Conservation (phyloP, 1,140 invertebrate genomes). For the Zaprionus taronus region DNA sequence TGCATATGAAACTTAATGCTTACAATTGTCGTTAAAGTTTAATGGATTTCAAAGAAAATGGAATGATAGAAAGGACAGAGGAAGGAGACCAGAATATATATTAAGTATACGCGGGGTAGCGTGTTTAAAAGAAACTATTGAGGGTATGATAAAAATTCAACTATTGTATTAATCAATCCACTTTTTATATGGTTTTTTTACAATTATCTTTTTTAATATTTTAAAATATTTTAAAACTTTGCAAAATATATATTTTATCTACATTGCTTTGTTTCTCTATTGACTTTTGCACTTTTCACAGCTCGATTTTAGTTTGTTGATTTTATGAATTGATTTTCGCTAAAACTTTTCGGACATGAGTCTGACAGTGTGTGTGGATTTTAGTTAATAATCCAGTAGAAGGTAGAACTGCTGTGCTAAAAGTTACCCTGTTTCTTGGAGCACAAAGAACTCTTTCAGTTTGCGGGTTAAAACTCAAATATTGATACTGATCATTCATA, state of each 20-base stretch:
- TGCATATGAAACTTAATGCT: constrained; percentile 77
- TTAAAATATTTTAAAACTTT: constrained; percentile 44
- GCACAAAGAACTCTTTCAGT: too few relatives aligned
- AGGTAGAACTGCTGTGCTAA: too few relatives aligned
- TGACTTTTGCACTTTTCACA: constrained; percentile 44
- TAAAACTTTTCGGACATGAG: not conserved
- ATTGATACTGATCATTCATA: too few relatives aligned
- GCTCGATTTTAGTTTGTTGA: not conserved
- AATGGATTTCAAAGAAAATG: constrained; percentile 62
- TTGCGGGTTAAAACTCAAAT: too few relatives aligned
- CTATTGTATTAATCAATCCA: constrained; percentile 59
- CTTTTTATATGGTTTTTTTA: constrained; percentile 18
- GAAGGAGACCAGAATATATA: not conserved
- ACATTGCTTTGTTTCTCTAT: constrained; percentile 26
- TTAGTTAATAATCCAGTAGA: too few relatives aligned
- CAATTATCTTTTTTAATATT: constrained; percentile 10
- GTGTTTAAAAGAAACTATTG: not conserved
- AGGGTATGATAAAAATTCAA: constrained; percentile 54
- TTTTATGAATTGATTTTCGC: constrained; percentile 20
- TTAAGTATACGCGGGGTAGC: not conserved
- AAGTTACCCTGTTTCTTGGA: too few relatives aligned
- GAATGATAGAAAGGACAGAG: not conserved
- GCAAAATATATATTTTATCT: constrained; percentile 15
- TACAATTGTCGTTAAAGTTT: constrained; percentile 76
- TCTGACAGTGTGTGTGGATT: not conserved